Base-by-base conservation (phyloP, 2,113 vertebrate genomes). In the Gallinago paraguaiae region DNA sequence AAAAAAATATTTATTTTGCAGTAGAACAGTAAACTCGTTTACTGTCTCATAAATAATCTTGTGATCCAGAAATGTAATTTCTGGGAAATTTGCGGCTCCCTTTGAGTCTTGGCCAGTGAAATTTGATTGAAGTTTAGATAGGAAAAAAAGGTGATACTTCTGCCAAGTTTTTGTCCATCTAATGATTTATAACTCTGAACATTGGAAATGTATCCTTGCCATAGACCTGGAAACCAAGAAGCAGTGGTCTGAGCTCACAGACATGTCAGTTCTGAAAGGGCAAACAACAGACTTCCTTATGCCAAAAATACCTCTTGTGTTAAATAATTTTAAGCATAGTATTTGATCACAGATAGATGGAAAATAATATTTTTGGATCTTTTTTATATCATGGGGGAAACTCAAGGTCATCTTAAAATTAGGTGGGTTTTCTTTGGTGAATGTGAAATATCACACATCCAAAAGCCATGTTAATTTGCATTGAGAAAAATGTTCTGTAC, bases 201-300 rank as follows among this genome's bases (percentile, higher is more conserved):
- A 25, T 20, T 97, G 80, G 75, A 81, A 94, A 64, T 0, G 0
- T 87, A 76, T 88, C 67, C 74, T 96, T 93, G 37, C 61, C 9
- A 24, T 90, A 89, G 82, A 82, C 72, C 72, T 95, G 72, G 87
- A 94, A 95, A 92, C 43, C 6, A 54, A 92, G 68, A 68, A 92
- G 43, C 61, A 48, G 46, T 95, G 60, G 43, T 90, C 82, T 95
- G 85, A 93, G 67, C 92, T 95, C 83, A 69, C 46, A 93, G 56
- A 83, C 9, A 17, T 75, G 85, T 92, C 60, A 53, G 2, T 92
- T 95, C 88, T 95, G 80, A 95, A 96, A 97, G 94, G 94, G 90
- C 94, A 95, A 94, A 48, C 50, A 94, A 72, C 93, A 96, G 88
- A 93, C 86, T 96, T 97, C 96, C 95, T 91, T 82, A 67, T 63